A percentile compares a stretch with the other conserved stretches of the same genome.
Conservation (phyloP, 1,140 invertebrate species). For the Brachystomella parvula region DNA sequence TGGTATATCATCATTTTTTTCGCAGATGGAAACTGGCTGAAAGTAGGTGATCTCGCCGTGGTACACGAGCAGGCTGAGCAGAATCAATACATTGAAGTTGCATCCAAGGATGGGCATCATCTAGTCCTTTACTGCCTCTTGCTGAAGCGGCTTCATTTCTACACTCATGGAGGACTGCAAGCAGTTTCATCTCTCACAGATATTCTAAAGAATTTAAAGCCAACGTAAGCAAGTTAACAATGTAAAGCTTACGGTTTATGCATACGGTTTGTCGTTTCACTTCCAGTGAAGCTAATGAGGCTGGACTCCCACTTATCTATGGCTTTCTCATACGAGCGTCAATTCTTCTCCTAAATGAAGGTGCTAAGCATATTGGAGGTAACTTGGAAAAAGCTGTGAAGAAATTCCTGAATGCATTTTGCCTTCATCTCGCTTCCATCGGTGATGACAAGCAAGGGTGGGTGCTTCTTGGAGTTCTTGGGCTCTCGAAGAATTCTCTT, state of each 20-base stretch:
- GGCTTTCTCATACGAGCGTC: slow-evolving; percentile 50
- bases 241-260: neutral
- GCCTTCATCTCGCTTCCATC: slow-evolving; percentile 45
- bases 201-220: slow-evolving; percentile 32
- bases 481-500: slow-evolving; percentile 52
- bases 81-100: slow-evolving; percentile 28
- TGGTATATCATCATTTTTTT: no score
- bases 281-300: slow-evolving; percentile 51
- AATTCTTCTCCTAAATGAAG: slow-evolving; percentile 36
- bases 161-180: slow-evolving; percentile 40
- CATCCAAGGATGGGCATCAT: slow-evolving; percentile 35
- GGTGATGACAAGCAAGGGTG: slow-evolving; percentile 53
- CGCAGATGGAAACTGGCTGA: slow-evolving; percentile 26
- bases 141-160: slow-evolving; percentile 37
- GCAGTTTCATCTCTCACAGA: slow-evolving; percentile 41
- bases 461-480: slow-evolving; percentile 57
- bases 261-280: slow-evolving; percentile 19
- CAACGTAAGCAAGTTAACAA: slow-evolving; percentile 19
- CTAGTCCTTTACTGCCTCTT: slow-evolving; percentile 30
- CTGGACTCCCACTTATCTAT: slow-evolving; percentile 54
- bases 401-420: slow-evolving; percentile 48
- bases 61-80: slow-evolving; percentile 22
- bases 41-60: slow-evolving; percentile 11
- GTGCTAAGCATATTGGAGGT: slow-evolving; percentile 45
- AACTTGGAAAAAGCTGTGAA: slow-evolving; percentile 44